Evolutionary conservation across 1,140 invertebrate genomes (phyloP).

Genomic region (Drosophila parvula): DNA sequence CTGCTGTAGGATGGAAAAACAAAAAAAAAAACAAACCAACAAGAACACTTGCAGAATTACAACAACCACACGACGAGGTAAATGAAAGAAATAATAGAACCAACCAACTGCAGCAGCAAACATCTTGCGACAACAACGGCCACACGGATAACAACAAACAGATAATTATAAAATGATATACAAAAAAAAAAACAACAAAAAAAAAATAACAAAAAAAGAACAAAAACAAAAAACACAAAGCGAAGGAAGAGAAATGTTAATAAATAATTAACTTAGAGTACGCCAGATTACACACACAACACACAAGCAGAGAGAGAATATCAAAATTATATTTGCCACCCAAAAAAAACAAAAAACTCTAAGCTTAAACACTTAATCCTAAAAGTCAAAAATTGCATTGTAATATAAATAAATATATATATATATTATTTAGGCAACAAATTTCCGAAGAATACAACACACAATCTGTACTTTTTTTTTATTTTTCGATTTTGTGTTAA

Average conservation of each 20-base stretch:
- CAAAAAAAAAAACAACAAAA: conserved; percentile 2
- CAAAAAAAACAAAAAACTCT: conserved; percentile 1
- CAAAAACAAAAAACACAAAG: conserved; percentile 3
- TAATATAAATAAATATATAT: conserved; percentile 46
- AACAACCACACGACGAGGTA: conserved; percentile 7
- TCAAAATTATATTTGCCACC: conserved; percentile 65
- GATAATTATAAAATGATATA: conserved; percentile 21
- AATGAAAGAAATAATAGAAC: conserved; percentile 15
- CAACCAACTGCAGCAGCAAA: conserved; percentile 41
- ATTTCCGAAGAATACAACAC: conserved; percentile 5
- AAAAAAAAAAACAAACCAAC: conserved; percentile 1
- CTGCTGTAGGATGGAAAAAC: conserved; percentile 71
- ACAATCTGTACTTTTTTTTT: conserved; percentile 14
- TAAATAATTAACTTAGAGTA: conserved; percentile 42
- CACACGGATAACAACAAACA: conserved; percentile 46
- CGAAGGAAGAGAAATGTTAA: conserved; percentile 42
- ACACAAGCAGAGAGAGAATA: conserved; percentile 27
- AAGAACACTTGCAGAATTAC: conserved; percentile 17
- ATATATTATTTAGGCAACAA: conserved; percentile 51
- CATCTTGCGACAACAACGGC: conserved; percentile 51
- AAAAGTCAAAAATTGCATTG: conserved; percentile 39
- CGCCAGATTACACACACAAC: conserved; percentile 20
- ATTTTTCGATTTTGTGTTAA: conserved; percentile 3
- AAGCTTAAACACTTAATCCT: conserved; percentile 30
- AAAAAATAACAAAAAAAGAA: not conserved